Evolutionary conservation across 2,888 invertebrate species (phyloP).

Genomic region (Spisula solida): DNA sequence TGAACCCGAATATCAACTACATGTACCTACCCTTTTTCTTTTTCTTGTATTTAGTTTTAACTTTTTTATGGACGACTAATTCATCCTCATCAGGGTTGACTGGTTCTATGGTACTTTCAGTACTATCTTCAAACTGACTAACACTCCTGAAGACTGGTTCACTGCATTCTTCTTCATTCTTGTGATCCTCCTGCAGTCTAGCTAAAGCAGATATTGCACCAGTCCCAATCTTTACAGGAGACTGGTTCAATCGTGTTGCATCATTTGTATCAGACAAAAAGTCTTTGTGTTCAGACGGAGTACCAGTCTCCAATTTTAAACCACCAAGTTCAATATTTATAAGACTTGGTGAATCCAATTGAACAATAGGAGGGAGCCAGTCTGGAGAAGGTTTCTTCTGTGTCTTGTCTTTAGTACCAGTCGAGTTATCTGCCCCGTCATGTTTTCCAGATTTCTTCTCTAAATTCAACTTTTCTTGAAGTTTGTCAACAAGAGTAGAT

Average conservation of each 20-base stretch:
- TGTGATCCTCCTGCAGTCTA: slow-evolving; percentile 53
- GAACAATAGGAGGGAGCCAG: slow-evolving; percentile 80
- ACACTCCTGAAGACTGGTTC: slow-evolving; percentile 35
- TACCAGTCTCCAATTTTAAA: slow-evolving; percentile 35
- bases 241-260: slow-evolving; percentile 46
- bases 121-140: slow-evolving; percentile 20
- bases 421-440: background rate
- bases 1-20: too few relatives aligned
- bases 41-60: slow-evolving; percentile 78
- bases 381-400: slow-evolving; percentile 48
- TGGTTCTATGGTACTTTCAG: slow-evolving; percentile 9
- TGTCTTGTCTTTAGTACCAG: background rate
- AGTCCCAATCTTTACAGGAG: slow-evolving; percentile 54
- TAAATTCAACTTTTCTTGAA: slow-evolving; percentile 67
- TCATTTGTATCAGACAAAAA: slow-evolving; percentile 20
- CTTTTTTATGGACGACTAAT: slow-evolving; percentile 78
- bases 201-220: slow-evolving; percentile 64
- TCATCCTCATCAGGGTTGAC: slow-evolving; percentile 66
- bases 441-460: slow-evolving; percentile 44
- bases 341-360: slow-evolving; percentile 77
- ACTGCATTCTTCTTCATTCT: slow-evolving; percentile 40
- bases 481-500: slow-evolving; percentile 60
- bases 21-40: slow-evolving; percentile 77
- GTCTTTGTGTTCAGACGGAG: background rate
- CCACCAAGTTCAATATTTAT: slow-evolving; percentile 65